These are phyloP conservation scores for Amphibalanus amphitrite DNA, from an alignment of 1,140 invertebrate species.

Conservation along the genomic window DNA sequence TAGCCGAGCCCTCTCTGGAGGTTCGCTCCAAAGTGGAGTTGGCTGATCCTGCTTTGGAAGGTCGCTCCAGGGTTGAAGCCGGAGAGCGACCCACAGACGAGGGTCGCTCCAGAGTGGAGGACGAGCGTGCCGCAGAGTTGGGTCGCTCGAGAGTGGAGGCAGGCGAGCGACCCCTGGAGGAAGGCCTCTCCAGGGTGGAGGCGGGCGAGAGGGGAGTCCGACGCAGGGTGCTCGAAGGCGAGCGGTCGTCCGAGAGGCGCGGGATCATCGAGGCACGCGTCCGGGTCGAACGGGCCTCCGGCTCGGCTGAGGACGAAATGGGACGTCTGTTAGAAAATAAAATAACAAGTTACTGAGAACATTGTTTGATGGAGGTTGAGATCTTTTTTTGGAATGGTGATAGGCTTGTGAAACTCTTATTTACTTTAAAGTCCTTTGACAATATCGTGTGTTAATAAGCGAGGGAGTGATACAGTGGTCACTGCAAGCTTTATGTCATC, in stretches of 20 bases:
- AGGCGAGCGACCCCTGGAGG: not conserved
- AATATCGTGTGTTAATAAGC: too few relatives aligned
- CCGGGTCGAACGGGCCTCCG: too few relatives aligned
- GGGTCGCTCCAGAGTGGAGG: conserved; percentile 2
- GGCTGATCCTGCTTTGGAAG: conserved; percentile 1
- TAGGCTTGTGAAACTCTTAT: too few relatives aligned
- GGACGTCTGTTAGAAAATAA: too few relatives aligned
- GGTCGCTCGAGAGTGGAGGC: conserved; percentile 3
- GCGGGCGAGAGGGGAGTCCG: not conserved
- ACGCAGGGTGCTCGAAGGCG: not conserved
- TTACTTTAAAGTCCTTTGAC: too few relatives aligned
- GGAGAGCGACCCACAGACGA: conserved; percentile 5
- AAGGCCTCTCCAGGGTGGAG: conserved; percentile 3
- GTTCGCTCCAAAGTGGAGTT: not conserved
- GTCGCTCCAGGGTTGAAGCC: conserved; percentile 2
- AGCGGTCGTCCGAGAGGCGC: not conserved
- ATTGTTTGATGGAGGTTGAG: too few relatives aligned
- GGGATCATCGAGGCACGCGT: not conserved
- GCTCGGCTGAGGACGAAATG: not conserved
- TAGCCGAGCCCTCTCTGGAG: not conserved
- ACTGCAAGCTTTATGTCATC: too few relatives aligned
- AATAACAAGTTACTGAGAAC: too few relatives aligned
- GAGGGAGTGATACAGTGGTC: too few relatives aligned
- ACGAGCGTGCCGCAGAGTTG: conserved; percentile 4
- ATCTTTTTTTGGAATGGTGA: too few relatives aligned